Conservation (phyloP, 2,113 vertebrate genomes). For the Cyanoramphus novaezelandiae region DNA sequence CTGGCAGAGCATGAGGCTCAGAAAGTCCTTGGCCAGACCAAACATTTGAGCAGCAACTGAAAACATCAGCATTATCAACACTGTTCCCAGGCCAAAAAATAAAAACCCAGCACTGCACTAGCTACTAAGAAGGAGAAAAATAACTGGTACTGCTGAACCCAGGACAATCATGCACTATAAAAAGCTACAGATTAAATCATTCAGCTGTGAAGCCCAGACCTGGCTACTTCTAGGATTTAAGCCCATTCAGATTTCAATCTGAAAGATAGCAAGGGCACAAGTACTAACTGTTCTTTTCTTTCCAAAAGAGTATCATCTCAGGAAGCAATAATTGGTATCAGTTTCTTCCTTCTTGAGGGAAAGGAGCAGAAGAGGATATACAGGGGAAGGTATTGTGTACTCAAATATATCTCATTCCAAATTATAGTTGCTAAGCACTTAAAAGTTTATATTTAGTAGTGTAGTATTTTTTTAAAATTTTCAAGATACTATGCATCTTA, state of each 20-base stretch:
- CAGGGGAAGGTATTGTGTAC: not conserved
- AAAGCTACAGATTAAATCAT: not conserved
- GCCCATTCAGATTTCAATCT: not conserved
- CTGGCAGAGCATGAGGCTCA: too few species aligned
- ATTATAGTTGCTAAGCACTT: not conserved
- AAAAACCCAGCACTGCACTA: too few species aligned
- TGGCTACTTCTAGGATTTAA: not conserved
- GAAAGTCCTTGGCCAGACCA: too few species aligned
- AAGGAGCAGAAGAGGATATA: not conserved
- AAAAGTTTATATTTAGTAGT: not conserved
- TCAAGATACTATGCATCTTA: not conserved
- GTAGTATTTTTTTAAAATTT: not conserved
- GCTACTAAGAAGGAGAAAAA: too few species aligned
- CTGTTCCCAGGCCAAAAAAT: too few species aligned
- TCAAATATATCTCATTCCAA: not conserved
- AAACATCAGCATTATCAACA: too few species aligned
- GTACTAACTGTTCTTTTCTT: not conserved
- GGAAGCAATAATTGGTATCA: not conserved
- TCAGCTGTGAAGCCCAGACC: not conserved
- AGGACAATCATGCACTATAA: not conserved
- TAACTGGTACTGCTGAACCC: too few species aligned
- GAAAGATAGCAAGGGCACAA: not conserved
- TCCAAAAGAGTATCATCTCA: not conserved
- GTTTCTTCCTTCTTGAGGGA: not conserved
- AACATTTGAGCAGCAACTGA: too few species aligned